A percentile compares a stretch with the other conserved stretches of the same genome.
Evolutionary conservation across 2,888 invertebrate genomes (phyloP).

Genomic region (Platerodrilus igneus): DNA sequence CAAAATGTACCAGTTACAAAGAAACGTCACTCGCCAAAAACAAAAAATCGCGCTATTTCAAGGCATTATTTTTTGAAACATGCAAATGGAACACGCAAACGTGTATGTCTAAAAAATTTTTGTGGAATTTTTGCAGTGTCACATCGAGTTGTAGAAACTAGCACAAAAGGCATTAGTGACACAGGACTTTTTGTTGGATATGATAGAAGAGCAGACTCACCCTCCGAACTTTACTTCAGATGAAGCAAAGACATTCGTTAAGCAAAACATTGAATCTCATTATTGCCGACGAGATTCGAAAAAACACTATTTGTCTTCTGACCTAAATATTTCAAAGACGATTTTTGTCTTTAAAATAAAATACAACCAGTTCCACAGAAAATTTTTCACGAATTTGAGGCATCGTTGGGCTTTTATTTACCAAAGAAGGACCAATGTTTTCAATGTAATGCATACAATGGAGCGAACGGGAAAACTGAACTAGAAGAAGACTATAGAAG

Average conservation of each 20-base stretch:
- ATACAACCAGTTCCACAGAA: no score
- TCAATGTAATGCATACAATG: no score
- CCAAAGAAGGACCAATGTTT: no score
- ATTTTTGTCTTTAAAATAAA: no score
- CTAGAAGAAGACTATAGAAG: no score
- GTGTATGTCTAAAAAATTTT: constrained; percentile 5
- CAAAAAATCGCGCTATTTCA: constrained; percentile 5
- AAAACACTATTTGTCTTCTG: no score
- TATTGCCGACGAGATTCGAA: no score
- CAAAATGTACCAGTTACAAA: constrained; percentile 1
- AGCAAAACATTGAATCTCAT: not conserved
- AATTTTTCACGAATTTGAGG: no score
- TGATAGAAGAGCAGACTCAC: not conserved
- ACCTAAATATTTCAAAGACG: no score
- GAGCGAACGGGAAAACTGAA: no score
- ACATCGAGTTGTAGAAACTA: constrained; percentile 5
- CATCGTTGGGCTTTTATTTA: no score
- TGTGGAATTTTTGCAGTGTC: constrained; percentile 5
- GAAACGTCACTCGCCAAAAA: not conserved
- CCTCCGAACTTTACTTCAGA: not conserved
- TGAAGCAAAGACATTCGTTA: not conserved
- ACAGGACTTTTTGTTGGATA: constrained; percentile 1
- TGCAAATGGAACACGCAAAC: not conserved
- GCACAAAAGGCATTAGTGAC: not conserved
- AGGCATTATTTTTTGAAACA: constrained; percentile 1